Evolutionary conservation across 2,113 vertebrate species (phyloP).

Genomic region (Dipodomys spectabilis): DNA sequence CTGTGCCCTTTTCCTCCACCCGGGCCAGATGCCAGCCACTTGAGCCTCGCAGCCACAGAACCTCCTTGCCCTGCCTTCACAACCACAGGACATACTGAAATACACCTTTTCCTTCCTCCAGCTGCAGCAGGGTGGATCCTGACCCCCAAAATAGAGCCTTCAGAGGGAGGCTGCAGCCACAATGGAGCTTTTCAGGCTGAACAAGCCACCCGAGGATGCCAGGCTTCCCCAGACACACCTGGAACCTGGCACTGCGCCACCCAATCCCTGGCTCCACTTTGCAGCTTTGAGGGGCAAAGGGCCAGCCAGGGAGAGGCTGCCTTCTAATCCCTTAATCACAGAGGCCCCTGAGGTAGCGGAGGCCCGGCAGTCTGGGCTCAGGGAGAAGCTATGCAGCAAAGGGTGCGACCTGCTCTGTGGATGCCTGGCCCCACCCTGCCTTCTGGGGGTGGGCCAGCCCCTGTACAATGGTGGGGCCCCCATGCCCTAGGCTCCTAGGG

Average conservation of each 20-base stretch:
- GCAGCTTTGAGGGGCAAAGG: conserved; percentile 1
- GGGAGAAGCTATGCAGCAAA: background rate
- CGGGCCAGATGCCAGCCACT: background rate
- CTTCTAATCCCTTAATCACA: conserved; percentile 71
- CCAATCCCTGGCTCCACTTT: conserved; percentile 11
- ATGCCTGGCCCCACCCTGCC: background rate
- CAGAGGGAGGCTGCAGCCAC: conserved; percentile 50
- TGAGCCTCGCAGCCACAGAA: rapidly evolving
- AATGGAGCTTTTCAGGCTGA: conserved; percentile 68
- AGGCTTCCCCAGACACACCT: conserved; percentile 75
- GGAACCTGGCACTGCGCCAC: conserved; percentile 37
- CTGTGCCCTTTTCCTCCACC: background rate
- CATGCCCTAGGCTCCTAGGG: background rate
- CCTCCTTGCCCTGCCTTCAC: background rate
- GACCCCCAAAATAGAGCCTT: conserved; percentile 57
- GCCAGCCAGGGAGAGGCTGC: background rate
- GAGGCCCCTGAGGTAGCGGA: background rate
- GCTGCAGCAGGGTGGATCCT: conserved; percentile 69
- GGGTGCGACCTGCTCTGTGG: background rate
- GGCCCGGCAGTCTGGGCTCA: background rate
- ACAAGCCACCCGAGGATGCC: background rate
- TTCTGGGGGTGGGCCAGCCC: background rate
- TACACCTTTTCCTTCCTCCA: conserved; percentile 77
- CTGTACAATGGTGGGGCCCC: rapidly evolving
- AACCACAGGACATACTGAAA: conserved; percentile 65